A percentile compares a stretch with the other conserved stretches of the same genome.
Conservation (phyloP, 2,888 invertebrate species). For the Strigamia maritima region DNA sequence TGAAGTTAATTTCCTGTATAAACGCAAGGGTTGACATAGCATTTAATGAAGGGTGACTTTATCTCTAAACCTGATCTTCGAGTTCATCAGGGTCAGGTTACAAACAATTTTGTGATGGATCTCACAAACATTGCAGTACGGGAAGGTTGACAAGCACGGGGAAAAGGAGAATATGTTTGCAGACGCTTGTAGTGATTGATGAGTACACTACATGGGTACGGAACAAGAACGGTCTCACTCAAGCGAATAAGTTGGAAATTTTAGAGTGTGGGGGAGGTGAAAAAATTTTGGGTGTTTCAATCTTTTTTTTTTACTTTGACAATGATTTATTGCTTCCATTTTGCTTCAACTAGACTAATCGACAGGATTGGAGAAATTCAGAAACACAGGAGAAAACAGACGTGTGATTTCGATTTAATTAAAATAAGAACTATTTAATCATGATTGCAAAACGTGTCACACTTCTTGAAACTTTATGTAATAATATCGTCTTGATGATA, state of each 20-base stretch:
- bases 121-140: background rate
- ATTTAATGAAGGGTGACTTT: background rate
- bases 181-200: background rate
- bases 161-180: background rate
- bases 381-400: background rate
- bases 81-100: slow-evolving; percentile 4
- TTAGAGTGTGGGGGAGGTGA: background rate
- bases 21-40: background rate
- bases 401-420: background rate
- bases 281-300: background rate
- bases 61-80: background rate
- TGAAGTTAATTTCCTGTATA: background rate
- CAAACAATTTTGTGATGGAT: slow-evolving; percentile 4
- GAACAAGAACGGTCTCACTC: background rate
- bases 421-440: background rate
- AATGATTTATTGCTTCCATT: slow-evolving; percentile 4
- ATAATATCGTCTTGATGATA: background rate
- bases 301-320: background rate
- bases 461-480: background rate
- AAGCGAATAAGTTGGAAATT: slow-evolving; percentile 4
- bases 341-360: background rate
- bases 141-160: slow-evolving; percentile 4
- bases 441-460: background rate
- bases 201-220: background rate
- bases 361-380: background rate